Evolutionary conservation across 1,140 invertebrate genomes (phyloP), one percentile per base, ranked within the genome.

Genomic region (Nasonia vitripennis): DNA sequence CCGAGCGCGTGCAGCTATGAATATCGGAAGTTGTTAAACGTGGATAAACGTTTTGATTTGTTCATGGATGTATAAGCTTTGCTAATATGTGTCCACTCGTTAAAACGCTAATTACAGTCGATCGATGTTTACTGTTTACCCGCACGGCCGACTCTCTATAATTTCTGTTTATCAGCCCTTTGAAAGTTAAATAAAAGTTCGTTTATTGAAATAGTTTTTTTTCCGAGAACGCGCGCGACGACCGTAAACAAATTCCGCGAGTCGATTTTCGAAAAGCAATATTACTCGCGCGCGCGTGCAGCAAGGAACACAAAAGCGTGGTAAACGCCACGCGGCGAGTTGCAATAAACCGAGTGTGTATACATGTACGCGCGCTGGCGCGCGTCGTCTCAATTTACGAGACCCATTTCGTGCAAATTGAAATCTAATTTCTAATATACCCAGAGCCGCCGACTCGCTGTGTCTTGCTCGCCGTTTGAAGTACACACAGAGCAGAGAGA

Each of bases 341-440:
- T 70, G 17, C 17, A 62, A 62, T 62, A 62, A 62, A 62, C 17
- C 20, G 41, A 45, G 41, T 45, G 41, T 62, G 41, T 45, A 7
- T 62, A n/a, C 55, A 14, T 62, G 17, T 62, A 62, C 17, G 6
- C 1, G 68, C 68, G 11, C 31, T 71, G 68, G 20, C 10, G 68
- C 68, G 68, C 23, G 23, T 27, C 68, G 68, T 27, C 68, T 71
- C 68, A 71, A 71, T 71, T 71, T 71, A 71, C 68, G 68, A 71
- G 68, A 71, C 23, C 23, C 68, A 71, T 71, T n/a, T 34, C 73
- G 73, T 34, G 73, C 73, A 75, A 75, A 45, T 75, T 41, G 34
- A 75, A 75, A 75, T 37, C 73, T 45, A 75, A 75, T 75, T 75
- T 45, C 73, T 75, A 75, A 75, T 75, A 37, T 75, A 41, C 71